Base-by-base conservation (phyloP, 2,888 invertebrate genomes). In the Mythimna albipuncta region DNA sequence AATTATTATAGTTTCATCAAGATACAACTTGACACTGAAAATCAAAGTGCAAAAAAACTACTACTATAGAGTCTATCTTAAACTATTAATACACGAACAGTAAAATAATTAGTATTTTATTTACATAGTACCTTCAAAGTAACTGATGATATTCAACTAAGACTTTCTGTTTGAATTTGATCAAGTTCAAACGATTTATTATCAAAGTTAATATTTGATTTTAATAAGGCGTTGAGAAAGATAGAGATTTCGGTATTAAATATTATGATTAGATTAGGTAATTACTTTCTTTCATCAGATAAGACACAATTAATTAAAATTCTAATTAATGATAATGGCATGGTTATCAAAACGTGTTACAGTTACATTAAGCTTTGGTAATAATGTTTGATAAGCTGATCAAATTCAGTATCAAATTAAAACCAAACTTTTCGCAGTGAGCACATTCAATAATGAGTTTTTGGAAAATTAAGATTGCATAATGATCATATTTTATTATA, bases 141-240 rank as follows among this genome's bases (percentile, higher is more conserved):
- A 47, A 32, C 44, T 52, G 38, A 52, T 47, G 3, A 50, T 64
- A 32, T 75, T 61, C 7, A 55, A 65, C 54, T 61, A 58, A 9
- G 54, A 59, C 55, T 59, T 65, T 76, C 32, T 41, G 59, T 67
- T 77, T 69, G 47, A 66, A 66, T 69, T 71, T 58, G 38, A 70
- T 54, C 19, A 21, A 65, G 59, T 69, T 65, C 65, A 70, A 64
- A 72, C 68, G 58, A 9, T 65, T 70, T 41, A 77, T 70, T 32
- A 59, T 50, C 52, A 21, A 73, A 35, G 72, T 75, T 64, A 79
- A 81, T 84, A 81, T 81, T 79, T 83, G 64, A 76, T 72, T 58
- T 55, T 75, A 52, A 52, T 63, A 63, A 63, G 61, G 68, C 54
- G 26, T 57, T 21, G 44, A 16, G 3, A 80, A 38, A 21, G 7